Base-by-base conservation (phyloP, 2,113 vertebrate genomes). In the Nothocercus nigrocapillus region DNA sequence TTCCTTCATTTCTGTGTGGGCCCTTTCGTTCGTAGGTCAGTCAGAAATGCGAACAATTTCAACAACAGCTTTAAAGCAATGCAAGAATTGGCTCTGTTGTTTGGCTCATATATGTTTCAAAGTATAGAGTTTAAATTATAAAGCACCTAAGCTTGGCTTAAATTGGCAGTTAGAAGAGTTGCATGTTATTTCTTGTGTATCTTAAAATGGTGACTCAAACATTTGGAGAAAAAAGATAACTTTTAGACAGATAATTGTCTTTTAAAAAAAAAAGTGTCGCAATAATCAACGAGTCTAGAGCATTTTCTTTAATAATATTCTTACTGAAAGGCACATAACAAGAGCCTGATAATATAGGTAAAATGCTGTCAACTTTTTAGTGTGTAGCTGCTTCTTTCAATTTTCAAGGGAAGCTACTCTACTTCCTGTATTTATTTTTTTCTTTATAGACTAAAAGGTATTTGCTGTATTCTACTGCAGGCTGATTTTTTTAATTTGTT, bases 221-320 rank as follows among this genome's bases (percentile, higher is more conserved):
- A 10, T 1, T 56, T 56, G 13, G 67, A 72, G 8, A 89, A 63
- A 74, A 67, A 11, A 47, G 20, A 20, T 14, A 42, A 17, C 44
- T 44, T 47, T 19, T 1, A 7, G 22, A 0, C 77, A 25, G 32
- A 0, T 0, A 81, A 36, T 7, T 62, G 22, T 56, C 32, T 76
- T 36, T 36, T n/a, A n/a, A 9, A 42, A 47, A 69, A 56, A 67
- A 45, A 38, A 44, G 10, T 25, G 3, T 36, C 36, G n/a, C 4
- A 58, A 0, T 44, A 8, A 0, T 3, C 4, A 49, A 34, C 32
- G 24, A 44, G 36, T 75, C 42, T 79, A 47, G 77, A 54, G 64
- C 17, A 77, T 44, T 8, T 4, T 59, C 7, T 74, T 82, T n/a
- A 54, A 58, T 0, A 0, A 20, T 79, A 3, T 20, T 73, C 8